phyloP scores from a whole-genome alignment of 2,113 vertebrate genomes.

The Suncus etruscus region DNA sequence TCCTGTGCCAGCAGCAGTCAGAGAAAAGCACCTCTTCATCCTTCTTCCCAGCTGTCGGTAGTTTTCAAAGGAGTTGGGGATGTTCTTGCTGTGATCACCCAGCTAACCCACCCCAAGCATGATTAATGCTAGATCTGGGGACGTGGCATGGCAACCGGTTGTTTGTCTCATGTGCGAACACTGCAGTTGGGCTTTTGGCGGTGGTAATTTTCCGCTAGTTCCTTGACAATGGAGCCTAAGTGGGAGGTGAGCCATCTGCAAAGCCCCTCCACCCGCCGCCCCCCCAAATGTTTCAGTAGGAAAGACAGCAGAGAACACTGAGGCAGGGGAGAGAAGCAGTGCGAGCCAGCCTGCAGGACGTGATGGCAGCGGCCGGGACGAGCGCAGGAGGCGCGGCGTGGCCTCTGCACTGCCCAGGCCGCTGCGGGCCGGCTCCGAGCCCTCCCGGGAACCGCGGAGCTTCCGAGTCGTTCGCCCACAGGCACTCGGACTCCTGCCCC shows the following conservation, averaged over 20 bases:
- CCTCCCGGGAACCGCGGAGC: background rate
- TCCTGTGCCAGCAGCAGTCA: background rate
- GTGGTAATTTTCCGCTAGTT: conserved; percentile 65
- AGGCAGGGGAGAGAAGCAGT: background rate
- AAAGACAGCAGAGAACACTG: background rate
- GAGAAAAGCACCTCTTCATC: background rate
- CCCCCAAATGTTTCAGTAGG: too few species aligned
- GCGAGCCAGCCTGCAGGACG: background rate
- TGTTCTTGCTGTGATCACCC: background rate
- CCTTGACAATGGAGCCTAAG: conserved; percentile 28
- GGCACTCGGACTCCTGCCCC: too few species aligned
- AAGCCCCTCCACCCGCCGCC: background rate
- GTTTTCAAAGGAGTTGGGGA: background rate
- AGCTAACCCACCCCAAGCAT: background rate
- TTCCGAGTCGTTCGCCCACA: background rate
- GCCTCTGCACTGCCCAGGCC: background rate
- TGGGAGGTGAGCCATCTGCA: conserved; percentile 43
- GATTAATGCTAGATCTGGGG: conserved; percentile 1
- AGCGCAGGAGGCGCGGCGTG: background rate
- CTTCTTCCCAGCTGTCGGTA: too few species aligned
- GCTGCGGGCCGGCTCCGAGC: accelerated
- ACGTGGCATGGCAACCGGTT: background rate
- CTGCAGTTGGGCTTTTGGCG: conserved; percentile 27
- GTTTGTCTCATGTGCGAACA: conserved; percentile 27
- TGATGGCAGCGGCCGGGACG: conserved; percentile 26